Evolutionary conservation across 2,113 vertebrate species (phyloP).

Genomic region (Gallinago media): DNA sequence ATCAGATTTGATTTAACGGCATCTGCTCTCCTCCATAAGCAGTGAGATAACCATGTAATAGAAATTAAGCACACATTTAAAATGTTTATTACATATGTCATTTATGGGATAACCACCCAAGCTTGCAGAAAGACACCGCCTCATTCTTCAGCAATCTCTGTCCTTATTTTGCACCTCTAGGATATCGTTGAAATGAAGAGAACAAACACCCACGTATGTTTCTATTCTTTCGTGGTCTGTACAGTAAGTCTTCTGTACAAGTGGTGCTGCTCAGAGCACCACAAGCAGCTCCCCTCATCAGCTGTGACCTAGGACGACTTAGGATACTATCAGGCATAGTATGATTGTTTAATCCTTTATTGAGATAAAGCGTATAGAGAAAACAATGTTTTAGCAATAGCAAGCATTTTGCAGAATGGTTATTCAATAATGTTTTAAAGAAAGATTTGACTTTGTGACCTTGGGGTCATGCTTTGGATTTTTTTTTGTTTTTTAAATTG

Average conservation of each 20-base stretch:
- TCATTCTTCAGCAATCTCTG: constrained; percentile 31
- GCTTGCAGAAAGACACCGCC: not conserved
- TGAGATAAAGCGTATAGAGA: not conserved
- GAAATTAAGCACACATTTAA: no score
- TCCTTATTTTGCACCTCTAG: constrained; percentile 24
- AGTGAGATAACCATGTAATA: not conserved
- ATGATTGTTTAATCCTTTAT: not conserved
- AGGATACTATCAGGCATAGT: not conserved
- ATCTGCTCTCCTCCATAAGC: not conserved
- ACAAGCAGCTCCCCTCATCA: not conserved
- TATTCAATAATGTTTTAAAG: not conserved
- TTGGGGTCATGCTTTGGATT: not conserved
- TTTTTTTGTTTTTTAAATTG: not conserved
- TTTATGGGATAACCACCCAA: not conserved
- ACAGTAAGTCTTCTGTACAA: constrained; percentile 3
- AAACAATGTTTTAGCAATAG: not conserved
- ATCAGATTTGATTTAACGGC: not conserved
- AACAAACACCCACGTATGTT: constrained; percentile 23
- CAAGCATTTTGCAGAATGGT: not conserved
- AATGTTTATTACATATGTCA: not conserved
- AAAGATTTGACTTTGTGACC: not conserved
- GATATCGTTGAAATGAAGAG: not conserved
- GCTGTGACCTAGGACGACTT: not conserved
- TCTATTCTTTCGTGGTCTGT: constrained; percentile 41
- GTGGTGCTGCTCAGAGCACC: not conserved